phyloP scores from a whole-genome alignment of 1,140 invertebrate genomes.

The Zeugodacus cucurbitae region DNA sequence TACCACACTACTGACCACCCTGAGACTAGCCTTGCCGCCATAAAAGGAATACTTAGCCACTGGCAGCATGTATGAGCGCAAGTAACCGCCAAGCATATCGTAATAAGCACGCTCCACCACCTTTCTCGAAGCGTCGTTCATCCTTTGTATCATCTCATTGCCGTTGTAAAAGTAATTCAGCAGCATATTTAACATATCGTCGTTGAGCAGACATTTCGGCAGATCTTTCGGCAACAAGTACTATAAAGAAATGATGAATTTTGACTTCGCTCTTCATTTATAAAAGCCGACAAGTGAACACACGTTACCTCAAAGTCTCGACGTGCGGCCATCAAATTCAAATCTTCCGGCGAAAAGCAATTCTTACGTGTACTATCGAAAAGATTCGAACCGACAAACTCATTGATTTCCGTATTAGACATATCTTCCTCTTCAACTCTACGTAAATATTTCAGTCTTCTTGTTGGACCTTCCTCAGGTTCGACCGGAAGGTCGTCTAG shows the following conservation, averaged over 20 bases:
- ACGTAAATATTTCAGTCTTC: neutral
- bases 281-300: neutral
- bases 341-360: constrained; percentile 61
- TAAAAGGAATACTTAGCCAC: constrained; percentile 60
- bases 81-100: constrained; percentile 59
- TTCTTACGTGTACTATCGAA: constrained; percentile 51
- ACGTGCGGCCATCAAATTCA: constrained; percentile 55
- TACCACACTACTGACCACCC: constrained; percentile 51
- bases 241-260: neutral
- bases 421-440: neutral
- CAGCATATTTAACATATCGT: constrained; percentile 50
- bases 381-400: constrained; percentile 60
- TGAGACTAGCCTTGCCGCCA: constrained; percentile 54
- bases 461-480: neutral
- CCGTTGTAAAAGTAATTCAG: constrained; percentile 59
- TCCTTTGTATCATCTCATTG: constrained; percentile 53
- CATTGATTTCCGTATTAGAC: neutral
- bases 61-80: constrained; percentile 56
- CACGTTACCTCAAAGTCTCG: constrained; percentile 53
- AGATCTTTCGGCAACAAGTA: constrained; percentile 45
- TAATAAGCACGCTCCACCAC: constrained; percentile 56
- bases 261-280: neutral
- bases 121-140: constrained; percentile 44
- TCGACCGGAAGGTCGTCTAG: neutral
- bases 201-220: constrained; percentile 42